A percentile compares a stretch with the other conserved stretches of the same genome.
These are phyloP conservation scores for Sylvicola cinctus DNA, from an alignment of 2,888 invertebrate genomes.

Conservation along the genomic window DNA sequence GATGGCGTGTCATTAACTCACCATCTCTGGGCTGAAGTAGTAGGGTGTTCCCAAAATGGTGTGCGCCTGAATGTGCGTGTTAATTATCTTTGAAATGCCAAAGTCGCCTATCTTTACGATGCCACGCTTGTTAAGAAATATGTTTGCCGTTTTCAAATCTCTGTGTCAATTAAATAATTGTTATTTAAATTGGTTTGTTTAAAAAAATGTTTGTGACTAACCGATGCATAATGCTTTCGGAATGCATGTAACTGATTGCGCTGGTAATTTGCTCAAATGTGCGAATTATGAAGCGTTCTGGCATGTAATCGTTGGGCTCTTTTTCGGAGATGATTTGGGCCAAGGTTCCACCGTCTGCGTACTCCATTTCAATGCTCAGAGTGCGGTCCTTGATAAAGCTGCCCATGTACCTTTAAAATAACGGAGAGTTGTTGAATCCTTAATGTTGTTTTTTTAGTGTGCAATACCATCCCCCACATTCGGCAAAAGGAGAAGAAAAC, in stretches of 20 bases:
- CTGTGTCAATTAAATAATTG: slow-evolving; percentile 19
- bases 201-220: slow-evolving; percentile 9
- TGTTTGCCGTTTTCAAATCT: slow-evolving; percentile 53
- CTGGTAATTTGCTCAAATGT: slow-evolving; percentile 46
- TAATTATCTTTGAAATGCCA: slow-evolving; percentile 54
- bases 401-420: slow-evolving; percentile 38
- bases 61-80: slow-evolving; percentile 40
- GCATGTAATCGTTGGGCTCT: slow-evolving; percentile 26
- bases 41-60: slow-evolving; percentile 54
- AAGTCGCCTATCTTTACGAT: slow-evolving; percentile 52
- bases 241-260: slow-evolving; percentile 49
- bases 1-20: slow-evolving; percentile 12
- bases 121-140: slow-evolving; percentile 44
- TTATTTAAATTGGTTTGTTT: too few relatives aligned
- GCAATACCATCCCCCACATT: slow-evolving; percentile 1
- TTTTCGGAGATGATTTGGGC: slow-evolving; percentile 37
- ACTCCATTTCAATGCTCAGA: slow-evolving; percentile 59
- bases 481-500: too few relatives aligned
- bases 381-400: slow-evolving; percentile 51
- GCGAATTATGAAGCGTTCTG: slow-evolving; percentile 38
- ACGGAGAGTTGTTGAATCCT: slow-evolving; percentile 4
- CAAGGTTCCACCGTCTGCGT: slow-evolving; percentile 52
- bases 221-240: slow-evolving; percentile 40
- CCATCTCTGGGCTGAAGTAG: slow-evolving; percentile 54
- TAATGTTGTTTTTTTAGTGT: background rate